Evolutionary conservation across 2,888 invertebrate genomes (phyloP), one percentile per base, ranked within the genome.

Genomic region (Pseudolycoriella hygida): DNA sequence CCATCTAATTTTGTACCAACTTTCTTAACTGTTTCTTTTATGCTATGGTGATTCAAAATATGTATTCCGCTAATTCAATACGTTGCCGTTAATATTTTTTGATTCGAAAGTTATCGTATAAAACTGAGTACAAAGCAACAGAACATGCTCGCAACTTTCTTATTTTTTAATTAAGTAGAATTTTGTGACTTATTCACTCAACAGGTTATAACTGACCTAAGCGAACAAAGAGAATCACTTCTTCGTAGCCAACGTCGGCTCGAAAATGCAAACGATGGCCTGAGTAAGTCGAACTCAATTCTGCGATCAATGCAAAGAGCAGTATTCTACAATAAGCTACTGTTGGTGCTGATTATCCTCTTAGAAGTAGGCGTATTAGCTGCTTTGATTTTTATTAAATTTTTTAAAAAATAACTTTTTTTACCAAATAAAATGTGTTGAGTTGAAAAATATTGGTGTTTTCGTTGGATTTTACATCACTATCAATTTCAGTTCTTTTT

Each of bases 271-370:
- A 78, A 86, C 57, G 72, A 73, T 48, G 77, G 80, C 53, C 61
- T 87, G 42, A 69, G 73, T 19, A 75, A 70, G 53, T 76, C 82
- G 6, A 68, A 72, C 49, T 69, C 68, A 50, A 71, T 83, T 41
- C 64, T 86, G 43, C 71, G 74, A 41, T 68, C 70, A 51, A 80
- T 87, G 70, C 71, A 74, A 30, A 65, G 75, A 42, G 74, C 78
- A 60, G 74, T 84, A 42, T 58, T 86, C 31, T 80, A 80, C 48
- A 86, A 86, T 60, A 85, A 83, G 60, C 60, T 83, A 43, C 71
- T 83, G 46, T 62, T 87, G 39, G 72, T 82, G 50, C 54, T 80
- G 40, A 83, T 87, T 42, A 85, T 87, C 47, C 32, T 83, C 2
- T 55, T 82, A 45, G 85, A 87, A 68, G 52, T 77, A 32, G 67